Percentiles rank a stretch among this genome's conserved stretches.
Evolutionary conservation across 2,888 invertebrate genomes (phyloP).

Genomic region (Polietes domitor): DNA sequence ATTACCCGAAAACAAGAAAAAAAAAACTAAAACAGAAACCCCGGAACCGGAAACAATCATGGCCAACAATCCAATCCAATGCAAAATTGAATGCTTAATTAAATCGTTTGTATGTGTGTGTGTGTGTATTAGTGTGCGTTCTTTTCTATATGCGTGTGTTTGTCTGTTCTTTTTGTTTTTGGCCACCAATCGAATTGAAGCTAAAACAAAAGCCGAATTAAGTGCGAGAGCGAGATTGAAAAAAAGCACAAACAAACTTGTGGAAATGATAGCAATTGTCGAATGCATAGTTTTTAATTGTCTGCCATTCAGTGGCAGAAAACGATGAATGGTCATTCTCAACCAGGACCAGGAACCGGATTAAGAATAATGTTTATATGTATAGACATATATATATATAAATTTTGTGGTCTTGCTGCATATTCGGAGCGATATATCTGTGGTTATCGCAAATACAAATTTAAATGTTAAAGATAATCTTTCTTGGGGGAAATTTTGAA

Average conservation of each 20-base stretch:
- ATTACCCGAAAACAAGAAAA: neutral
- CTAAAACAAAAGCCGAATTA: neutral
- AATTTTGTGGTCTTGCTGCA: no score
- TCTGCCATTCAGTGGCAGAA: no score
- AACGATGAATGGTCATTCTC: no score
- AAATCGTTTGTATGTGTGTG: constrained; percentile 46
- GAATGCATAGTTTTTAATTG: neutral
- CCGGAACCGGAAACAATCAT: neutral
- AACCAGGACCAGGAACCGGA: no score
- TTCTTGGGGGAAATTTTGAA: no score
- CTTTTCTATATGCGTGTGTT: neutral
- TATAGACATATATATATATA: no score
- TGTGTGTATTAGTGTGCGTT: neutral
- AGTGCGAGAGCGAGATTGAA: no score
- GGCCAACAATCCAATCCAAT: constrained; percentile 53
- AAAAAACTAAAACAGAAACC: neutral
- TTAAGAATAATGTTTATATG: no score
- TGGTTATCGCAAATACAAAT: no score
- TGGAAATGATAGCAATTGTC: neutral
- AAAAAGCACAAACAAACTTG: neutral
- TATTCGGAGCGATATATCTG: no score
- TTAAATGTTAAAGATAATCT: no score
- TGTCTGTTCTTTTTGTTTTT: neutral
- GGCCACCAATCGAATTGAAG: neutral
- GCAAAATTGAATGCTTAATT: constrained; percentile 65